Percentiles rank a stretch among this genome's conserved stretches.
Conservation (phyloP, 2,797 vertebrate genomes). For the Aplochiton taeniatus region DNA sequence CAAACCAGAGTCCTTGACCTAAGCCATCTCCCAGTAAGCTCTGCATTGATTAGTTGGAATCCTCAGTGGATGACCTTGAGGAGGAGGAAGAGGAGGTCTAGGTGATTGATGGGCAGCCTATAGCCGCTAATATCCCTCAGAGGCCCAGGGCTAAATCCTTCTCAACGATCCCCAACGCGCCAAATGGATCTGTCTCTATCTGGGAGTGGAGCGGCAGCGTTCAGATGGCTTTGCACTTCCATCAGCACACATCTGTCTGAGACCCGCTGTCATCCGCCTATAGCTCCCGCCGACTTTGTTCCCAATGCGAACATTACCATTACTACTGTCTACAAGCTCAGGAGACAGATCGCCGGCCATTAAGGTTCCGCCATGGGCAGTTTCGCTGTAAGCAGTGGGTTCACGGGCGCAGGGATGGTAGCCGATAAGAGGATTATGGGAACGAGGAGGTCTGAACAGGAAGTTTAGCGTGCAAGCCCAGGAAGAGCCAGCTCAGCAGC, state of each 20-base stretch:
- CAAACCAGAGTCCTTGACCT: slow-evolving; percentile 48
- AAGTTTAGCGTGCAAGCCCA: slow-evolving; percentile 51
- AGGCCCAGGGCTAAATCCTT: slow-evolving; percentile 3
- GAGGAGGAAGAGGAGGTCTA: slow-evolving; percentile 4
- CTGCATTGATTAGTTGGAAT: slow-evolving; percentile 40
- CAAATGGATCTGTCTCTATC: too few relatives aligned
- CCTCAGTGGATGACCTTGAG: slow-evolving; percentile 23
- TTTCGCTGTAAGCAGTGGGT: slow-evolving; percentile 43
- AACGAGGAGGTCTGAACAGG: slow-evolving; percentile 51
- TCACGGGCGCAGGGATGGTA: slow-evolving; percentile 48
- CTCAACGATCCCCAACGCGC: too few relatives aligned
- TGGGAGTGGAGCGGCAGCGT: too few relatives aligned
- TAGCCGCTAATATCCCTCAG: slow-evolving; percentile 32
- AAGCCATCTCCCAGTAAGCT: slow-evolving; percentile 10
- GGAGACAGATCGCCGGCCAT: slow-evolving; percentile 23
- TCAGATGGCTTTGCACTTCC: too few relatives aligned
- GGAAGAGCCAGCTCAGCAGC: slow-evolving; percentile 62
- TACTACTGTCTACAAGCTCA: background rate
- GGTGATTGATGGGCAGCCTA: slow-evolving; percentile 30
- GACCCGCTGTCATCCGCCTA: background rate
- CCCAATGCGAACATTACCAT: background rate
- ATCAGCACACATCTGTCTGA: too few relatives aligned
- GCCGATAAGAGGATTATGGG: slow-evolving; percentile 66
- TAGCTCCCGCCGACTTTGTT: slow-evolving; percentile 16
- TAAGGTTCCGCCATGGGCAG: slow-evolving; percentile 23